Evolutionary conservation across 2,888 invertebrate genomes (phyloP).

Genomic region (Orthosia incerta): DNA sequence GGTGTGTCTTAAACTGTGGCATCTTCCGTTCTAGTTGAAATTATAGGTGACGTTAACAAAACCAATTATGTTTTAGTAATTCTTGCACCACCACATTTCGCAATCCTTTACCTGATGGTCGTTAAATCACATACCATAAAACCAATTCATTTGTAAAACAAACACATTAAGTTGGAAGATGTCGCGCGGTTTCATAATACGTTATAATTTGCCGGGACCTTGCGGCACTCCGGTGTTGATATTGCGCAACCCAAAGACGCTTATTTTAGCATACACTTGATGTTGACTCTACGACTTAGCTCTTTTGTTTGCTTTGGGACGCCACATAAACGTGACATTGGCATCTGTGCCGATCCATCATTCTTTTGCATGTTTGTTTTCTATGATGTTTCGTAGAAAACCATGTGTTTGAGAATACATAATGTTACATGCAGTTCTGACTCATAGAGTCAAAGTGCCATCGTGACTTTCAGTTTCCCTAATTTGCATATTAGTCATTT

Average conservation of each 20-base stretch:
- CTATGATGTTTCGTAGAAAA: conserved; percentile 46
- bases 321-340: conserved; percentile 64
- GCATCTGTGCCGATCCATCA: conserved; percentile 51
- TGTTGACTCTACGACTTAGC: conserved; percentile 59
- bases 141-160: conserved; percentile 59
- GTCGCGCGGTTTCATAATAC: conserved; percentile 66
- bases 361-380: conserved; percentile 36
- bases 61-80: conserved; percentile 26
- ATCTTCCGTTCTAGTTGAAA: conserved; percentile 16
- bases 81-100: conserved; percentile 7
- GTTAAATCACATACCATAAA: conserved; percentile 53
- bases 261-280: conserved; percentile 62
- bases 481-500: conserved; percentile 34
- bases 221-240: conserved; percentile 58
- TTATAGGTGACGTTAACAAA: conserved; percentile 14
- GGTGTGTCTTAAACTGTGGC: conserved; percentile 13
- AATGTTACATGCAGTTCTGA: conserved; percentile 22
- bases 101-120: conserved; percentile 38
- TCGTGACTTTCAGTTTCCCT: conserved; percentile 25
- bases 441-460: conserved; percentile 25
- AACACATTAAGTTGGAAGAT: conserved; percentile 64
- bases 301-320: conserved; percentile 54
- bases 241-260: conserved; percentile 58
- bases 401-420: conserved; percentile 30
- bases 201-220: conserved; percentile 68